phyloP scores from a whole-genome alignment of 2,888 invertebrate genomes.

The Galeopsomyia nigrocyanea region DNA sequence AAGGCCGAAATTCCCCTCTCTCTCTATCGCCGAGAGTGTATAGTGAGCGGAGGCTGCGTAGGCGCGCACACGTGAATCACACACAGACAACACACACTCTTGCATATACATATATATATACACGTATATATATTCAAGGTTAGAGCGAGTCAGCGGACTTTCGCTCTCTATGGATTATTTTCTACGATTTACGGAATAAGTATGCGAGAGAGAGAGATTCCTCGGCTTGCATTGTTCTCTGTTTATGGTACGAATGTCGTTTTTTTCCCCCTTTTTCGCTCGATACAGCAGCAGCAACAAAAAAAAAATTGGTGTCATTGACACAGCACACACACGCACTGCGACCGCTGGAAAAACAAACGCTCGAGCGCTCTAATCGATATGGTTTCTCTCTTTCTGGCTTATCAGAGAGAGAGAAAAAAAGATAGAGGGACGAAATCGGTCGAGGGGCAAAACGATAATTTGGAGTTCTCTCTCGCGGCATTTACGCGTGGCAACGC shows the following conservation, averaged over 20 bases:
- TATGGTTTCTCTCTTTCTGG: too few species aligned
- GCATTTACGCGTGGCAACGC: not conserved
- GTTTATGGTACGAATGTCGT: conserved; percentile 6
- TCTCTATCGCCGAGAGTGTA: not conserved
- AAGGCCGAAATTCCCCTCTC: conserved; percentile 40
- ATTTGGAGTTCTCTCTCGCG: not conserved
- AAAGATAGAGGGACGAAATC: not conserved
- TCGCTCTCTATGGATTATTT: conserved; percentile 49
- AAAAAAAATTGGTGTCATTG: not conserved
- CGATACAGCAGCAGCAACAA: not conserved
- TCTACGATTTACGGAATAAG: conserved; percentile 50
- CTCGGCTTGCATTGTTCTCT: conserved; percentile 20
- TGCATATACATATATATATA: not conserved
- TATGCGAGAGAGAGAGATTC: conserved; percentile 32
- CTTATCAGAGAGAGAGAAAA: not conserved
- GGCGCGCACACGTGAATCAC: conserved; percentile 38
- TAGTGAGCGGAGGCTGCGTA: conserved; percentile 19
- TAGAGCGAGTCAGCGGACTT: conserved; percentile 39
- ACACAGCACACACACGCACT: not conserved
- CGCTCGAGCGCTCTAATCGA: not conserved
- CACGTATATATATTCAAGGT: conserved; percentile 38
- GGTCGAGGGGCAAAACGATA: not conserved
- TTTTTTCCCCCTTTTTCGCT: conserved; percentile 12
- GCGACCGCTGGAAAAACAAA: not conserved
- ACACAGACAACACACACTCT: not conserved